Base-by-base conservation (phyloP, 64 coral and sea anemone species). In the Dendrophyllia cribrosa region DNA sequence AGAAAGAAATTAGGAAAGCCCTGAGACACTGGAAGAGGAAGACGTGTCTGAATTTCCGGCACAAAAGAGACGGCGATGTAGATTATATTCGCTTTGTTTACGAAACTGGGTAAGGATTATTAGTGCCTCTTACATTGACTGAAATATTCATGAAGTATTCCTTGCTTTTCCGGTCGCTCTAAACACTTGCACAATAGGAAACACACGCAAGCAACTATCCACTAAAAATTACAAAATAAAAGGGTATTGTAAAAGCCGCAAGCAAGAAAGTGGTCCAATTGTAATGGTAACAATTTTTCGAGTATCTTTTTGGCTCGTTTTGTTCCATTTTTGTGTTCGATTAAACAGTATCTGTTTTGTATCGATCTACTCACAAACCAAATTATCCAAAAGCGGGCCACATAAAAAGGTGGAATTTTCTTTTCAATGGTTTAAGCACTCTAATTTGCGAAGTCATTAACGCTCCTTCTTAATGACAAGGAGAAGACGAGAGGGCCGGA, bases 41-140 rank as follows among this genome's bases (percentile, higher is more conserved):
- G 60, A 98, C 96, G 20, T 98, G 96, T 79, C 87, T 98, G 17
- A 86, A 91, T 88, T 98, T 98, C 83, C 96, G 94, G 26, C 90
- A 98, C 82, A 98, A 98, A 47, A 92, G 88, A 93, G 74, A 94
- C 46, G 79, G 69, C 50, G 96, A 98, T 88, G 74, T 64, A 80
- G 96, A 98, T 92, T 98, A 95, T 68, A 95, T 98, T 83, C 92
- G 90, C 56, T 98, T 98, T 87, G 96, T 95, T 91, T 76, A 95
- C 87, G 96, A 98, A 87, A 73, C 43, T 62, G 96, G 96, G 96
- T 98, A 93, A 96, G 96, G 88, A 53, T 72, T 34, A 78, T 94
- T 94, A 89, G 88, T 74, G 72, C 87, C 82, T 76, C 72, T 94
- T 89, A 94, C 89, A 74, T 69, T 66, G 86, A 71, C 88, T 94